These are phyloP conservation scores for Bursaphelenchus okinawaensis DNA, from an alignment of 2,888 invertebrate species.

Conservation along the genomic window DNA sequence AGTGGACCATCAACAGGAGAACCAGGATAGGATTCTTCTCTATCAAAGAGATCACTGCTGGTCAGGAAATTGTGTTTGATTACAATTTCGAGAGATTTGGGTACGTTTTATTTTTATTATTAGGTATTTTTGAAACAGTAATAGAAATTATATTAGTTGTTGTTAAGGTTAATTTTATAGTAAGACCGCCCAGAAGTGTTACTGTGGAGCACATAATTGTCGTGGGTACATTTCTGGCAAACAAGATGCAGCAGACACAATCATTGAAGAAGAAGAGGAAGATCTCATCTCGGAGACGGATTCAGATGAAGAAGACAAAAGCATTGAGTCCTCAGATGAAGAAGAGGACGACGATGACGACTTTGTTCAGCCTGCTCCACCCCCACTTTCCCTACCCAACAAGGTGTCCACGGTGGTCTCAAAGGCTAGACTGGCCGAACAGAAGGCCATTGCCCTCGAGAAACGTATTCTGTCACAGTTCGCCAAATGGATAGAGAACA, in stretches of 20 bases:
- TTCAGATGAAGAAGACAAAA: neutral
- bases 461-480: neutral
- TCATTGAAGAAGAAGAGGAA: constrained; percentile 65
- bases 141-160: too few relatives aligned
- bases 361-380: neutral
- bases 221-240: constrained; percentile 82
- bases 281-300: neutral
- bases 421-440: neutral
- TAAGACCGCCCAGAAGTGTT: constrained; percentile 90
- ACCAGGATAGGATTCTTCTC: constrained; percentile 84
- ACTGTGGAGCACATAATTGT: constrained; percentile 80
- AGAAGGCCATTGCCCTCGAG: neutral
- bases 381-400: neutral
- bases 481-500: neutral
- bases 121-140: too few relatives aligned
- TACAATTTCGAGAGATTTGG: constrained; percentile 96
- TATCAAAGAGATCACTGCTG: constrained; percentile 72
- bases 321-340: constrained; percentile 2
- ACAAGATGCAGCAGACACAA: constrained; percentile 62
- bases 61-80: constrained; percentile 96
- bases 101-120: constrained; percentile 63
- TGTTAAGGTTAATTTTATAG: constrained; percentile 62
- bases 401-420: neutral
- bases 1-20: constrained; percentile 58
- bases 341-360: constrained; percentile 13